Evolutionary conservation across 2,888 invertebrate genomes (phyloP).

Genomic region (Meliscaeva auricollis): DNA sequence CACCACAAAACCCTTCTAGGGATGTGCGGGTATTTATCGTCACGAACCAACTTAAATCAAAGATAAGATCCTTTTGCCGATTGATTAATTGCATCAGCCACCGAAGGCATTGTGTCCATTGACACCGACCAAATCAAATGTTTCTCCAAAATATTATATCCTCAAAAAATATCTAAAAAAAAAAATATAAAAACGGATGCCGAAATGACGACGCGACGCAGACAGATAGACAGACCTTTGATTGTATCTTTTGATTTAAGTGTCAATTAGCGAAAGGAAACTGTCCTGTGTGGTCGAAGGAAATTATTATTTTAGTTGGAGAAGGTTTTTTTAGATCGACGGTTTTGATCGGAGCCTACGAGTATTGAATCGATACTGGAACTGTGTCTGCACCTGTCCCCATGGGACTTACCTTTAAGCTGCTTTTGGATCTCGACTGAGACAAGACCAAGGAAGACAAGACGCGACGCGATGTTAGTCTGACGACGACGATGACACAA

Average conservation of each 20-base stretch:
- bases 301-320: background rate
- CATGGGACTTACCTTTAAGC: conserved; percentile 37
- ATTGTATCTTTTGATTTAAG: conserved; percentile 74
- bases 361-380: conserved; percentile 20
- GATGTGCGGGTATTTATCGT: conserved; percentile 51
- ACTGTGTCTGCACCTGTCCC: conserved; percentile 53
- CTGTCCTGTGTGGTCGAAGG: conserved; percentile 69
- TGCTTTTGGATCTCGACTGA: background rate
- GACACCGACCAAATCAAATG: conserved; percentile 56
- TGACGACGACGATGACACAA: conserved; percentile 22
- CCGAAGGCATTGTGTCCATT: conserved; percentile 55
- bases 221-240: conserved; percentile 55
- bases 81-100: conserved; percentile 72
- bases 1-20: conserved; percentile 33
- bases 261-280: conserved; percentile 75
- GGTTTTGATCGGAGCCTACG: conserved; percentile 41
- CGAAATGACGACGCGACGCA: conserved; percentile 23
- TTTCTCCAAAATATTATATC: conserved; percentile 30
- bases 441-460: background rate
- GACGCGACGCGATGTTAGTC: background rate
- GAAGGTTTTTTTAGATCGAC: conserved; percentile 46
- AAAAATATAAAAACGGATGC: conserved; percentile 32
- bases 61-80: conserved; percentile 65
- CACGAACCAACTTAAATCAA: conserved; percentile 65
- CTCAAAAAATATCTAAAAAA: conserved; percentile 20